Conservation (phyloP, 1,140 invertebrate species). For the Tigriopus japonicus region DNA sequence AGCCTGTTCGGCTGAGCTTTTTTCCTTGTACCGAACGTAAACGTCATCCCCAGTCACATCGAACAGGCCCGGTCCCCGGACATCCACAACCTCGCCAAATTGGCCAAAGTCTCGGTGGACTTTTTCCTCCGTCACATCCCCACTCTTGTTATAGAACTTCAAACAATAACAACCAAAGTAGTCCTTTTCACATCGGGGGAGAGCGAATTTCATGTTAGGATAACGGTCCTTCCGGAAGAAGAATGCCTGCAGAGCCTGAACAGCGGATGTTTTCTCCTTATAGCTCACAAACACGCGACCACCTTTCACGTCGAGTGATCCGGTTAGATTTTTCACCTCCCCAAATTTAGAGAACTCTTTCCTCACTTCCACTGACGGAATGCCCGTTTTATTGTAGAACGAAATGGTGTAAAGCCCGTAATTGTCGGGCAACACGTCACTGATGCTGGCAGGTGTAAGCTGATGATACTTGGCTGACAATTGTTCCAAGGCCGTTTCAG, state of each 20-base stretch:
- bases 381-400: slow-evolving; percentile 15
- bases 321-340: slow-evolving; percentile 13
- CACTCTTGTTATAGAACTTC: slow-evolving; percentile 15
- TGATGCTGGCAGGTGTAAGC: slow-evolving; percentile 11
- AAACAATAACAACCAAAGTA: slow-evolving; percentile 15
- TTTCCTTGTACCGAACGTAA: slow-evolving; percentile 12
- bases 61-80: slow-evolving; percentile 12
- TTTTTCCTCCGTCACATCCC: slow-evolving; percentile 9
- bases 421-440: slow-evolving; percentile 13
- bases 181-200: slow-evolving; percentile 13
- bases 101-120: slow-evolving; percentile 12
- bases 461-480: slow-evolving; percentile 6
- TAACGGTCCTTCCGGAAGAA: slow-evolving; percentile 13
- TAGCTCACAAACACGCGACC: slow-evolving; percentile 13
- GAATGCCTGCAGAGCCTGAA: slow-evolving; percentile 13
- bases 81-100: slow-evolving; percentile 13
- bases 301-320: slow-evolving; percentile 14
- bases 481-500: background rate
- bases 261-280: slow-evolving; percentile 11
- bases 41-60: slow-evolving; percentile 14
- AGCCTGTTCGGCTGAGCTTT: slow-evolving; percentile 12
- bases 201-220: slow-evolving; percentile 15
- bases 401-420: slow-evolving; percentile 14
- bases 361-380: slow-evolving; percentile 11
- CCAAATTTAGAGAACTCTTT: slow-evolving; percentile 13